Evolutionary conservation across 2,113 vertebrate genomes (phyloP).

Genomic region (Acinonyx jubatus): DNA sequence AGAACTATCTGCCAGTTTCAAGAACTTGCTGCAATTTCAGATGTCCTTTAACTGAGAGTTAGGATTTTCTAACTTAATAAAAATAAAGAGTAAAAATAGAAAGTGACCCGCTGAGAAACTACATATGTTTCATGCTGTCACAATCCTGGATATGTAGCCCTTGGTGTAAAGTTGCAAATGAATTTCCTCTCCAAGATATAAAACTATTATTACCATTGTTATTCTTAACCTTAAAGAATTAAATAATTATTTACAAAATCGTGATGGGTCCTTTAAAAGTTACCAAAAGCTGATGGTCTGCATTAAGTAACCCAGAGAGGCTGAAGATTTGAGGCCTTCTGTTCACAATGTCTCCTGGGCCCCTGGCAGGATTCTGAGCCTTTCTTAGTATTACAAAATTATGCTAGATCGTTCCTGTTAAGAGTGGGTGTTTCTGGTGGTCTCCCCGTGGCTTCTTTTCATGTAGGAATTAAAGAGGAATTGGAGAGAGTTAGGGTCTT

Average conservation of each 20-base stretch:
- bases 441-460: background rate
- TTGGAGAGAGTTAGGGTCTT: background rate
- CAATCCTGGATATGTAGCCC: background rate
- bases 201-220: background rate
- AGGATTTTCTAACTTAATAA: background rate
- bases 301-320: background rate
- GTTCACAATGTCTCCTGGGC: background rate
- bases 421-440: background rate
- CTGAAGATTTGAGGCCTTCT: background rate
- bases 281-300: background rate
- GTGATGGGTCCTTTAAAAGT: background rate
- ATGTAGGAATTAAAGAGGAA: background rate
- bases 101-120: background rate
- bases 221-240: background rate
- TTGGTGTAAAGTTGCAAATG: background rate
- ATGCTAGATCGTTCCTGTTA: background rate
- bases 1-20: background rate
- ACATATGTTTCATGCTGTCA: background rate
- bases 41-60: background rate
- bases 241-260: background rate
- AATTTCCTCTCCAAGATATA: background rate
- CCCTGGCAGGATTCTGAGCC: background rate
- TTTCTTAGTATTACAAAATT: background rate
- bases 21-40: background rate
- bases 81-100: background rate